Percentiles rank a stretch among this genome's conserved stretches.
Evolutionary conservation across 92 coral and sea anemone species (phyloP).

Genomic region (Paramuricea clavata): DNA sequence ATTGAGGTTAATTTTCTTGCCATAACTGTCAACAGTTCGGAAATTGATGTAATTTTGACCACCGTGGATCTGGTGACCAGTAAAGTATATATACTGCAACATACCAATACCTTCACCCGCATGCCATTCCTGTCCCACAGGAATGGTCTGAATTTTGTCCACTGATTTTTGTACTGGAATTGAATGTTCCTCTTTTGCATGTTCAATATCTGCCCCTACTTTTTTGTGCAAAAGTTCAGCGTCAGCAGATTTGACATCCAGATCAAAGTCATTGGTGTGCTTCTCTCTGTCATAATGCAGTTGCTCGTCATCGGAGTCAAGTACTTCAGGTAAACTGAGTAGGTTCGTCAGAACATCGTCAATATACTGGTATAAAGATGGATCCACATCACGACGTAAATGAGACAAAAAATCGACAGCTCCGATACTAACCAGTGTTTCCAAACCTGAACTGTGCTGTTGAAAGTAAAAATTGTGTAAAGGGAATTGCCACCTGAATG

Average conservation of each 20-base stretch:
- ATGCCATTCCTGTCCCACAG: background rate
- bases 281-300: conserved; percentile 31
- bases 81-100: too few species aligned
- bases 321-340: conserved; percentile 77
- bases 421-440: conserved; percentile 82
- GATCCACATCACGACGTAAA: conserved; percentile 86
- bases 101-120: background rate
- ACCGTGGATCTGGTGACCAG: too few species aligned
- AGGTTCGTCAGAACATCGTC: conserved; percentile 92
- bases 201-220: background rate
- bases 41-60: too few species aligned
- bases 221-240: too few species aligned
- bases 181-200: background rate
- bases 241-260: background rate
- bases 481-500: too few species aligned
- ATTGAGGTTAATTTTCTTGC: too few species aligned
- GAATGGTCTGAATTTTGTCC: background rate
- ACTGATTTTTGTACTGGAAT: background rate
- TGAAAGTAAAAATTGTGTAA: background rate
- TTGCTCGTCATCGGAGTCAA: conserved; percentile 34
- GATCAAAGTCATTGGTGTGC: background rate
- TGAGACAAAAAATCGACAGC: conserved; percentile 93
- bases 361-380: conserved; percentile 79
- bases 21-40: too few species aligned
- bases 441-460: conserved; percentile 89